These are phyloP conservation scores for Tipula unca DNA, from an alignment of 2,888 invertebrate genomes.

Conservation along the genomic window DNA sequence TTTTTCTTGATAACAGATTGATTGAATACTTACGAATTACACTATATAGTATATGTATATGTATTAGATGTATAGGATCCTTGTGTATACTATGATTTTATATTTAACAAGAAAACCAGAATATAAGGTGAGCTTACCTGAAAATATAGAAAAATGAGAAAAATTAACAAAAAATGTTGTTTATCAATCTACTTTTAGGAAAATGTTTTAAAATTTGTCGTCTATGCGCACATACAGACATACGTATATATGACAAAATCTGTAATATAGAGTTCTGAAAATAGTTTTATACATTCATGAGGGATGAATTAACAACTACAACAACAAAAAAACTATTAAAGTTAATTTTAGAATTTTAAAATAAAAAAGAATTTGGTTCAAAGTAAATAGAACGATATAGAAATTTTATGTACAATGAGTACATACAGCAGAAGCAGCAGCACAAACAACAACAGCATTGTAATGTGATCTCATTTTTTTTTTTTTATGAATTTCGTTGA, in stretches of 20 bases:
- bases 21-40: neutral
- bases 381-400: neutral
- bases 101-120: neutral
- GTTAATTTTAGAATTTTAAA: neutral
- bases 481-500: neutral
- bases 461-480: neutral
- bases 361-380: neutral
- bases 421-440: neutral
- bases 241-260: neutral
- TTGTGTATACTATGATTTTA: neutral
- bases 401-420: neutral
- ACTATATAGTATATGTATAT: neutral
- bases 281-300: constrained; percentile 8
- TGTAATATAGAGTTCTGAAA: neutral
- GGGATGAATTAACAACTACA: neutral
- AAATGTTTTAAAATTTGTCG: neutral
- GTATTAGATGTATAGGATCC: neutral
- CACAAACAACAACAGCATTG: neutral
- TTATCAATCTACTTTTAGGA: neutral
- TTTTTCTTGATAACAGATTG: neutral
- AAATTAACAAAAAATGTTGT: neutral
- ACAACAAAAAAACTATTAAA: neutral
- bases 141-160: neutral
- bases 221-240: neutral
- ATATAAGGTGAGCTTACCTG: neutral